Conservation (phyloP, 53 echinoderm and acorn worm species). For the Arbacia lixula region DNA sequence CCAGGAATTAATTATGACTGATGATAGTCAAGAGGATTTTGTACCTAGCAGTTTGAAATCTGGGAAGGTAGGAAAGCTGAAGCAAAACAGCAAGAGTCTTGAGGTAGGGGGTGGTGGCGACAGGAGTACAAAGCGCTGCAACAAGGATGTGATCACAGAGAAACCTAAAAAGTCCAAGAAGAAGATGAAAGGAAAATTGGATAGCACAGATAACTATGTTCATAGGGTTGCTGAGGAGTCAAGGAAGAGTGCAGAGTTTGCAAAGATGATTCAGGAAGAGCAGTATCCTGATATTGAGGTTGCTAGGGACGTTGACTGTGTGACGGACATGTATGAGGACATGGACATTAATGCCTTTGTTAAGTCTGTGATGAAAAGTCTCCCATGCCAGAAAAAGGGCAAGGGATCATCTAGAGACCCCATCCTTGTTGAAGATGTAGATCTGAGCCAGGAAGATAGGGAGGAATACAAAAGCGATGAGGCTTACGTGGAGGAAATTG, state of each 20-base stretch:
- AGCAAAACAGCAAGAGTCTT: not conserved
- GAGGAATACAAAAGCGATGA: not conserved
- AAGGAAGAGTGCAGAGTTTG: slow-evolving; percentile 1
- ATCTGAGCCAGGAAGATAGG: not conserved
- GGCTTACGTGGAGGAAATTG: not conserved
- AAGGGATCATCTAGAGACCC: not conserved
- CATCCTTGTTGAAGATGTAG: too few relatives aligned
- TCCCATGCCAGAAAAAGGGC: slow-evolving; percentile 22
- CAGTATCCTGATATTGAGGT: slow-evolving; percentile 41
- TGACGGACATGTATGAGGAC: slow-evolving; percentile 27
- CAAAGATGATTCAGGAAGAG: not conserved
- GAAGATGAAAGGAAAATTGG: slow-evolving; percentile 46
- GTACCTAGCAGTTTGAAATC: not conserved
- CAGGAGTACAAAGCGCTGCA: not conserved
- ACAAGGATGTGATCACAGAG: not conserved
- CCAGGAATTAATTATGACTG: not conserved
- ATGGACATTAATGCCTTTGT: slow-evolving; percentile 22
- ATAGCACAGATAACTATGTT: slow-evolving; percentile 19
- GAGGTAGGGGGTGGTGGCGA: not conserved
- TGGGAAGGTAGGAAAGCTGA: too few relatives aligned
- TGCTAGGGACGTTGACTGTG: slow-evolving; percentile 20
- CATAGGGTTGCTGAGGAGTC: not conserved
- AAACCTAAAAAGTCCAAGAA: not conserved
- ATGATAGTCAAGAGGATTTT: slow-evolving; percentile 37
- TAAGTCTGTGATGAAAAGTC: slow-evolving; percentile 52